Conservation (phyloP, 2,797 vertebrate species). For the Chaetodon trifasciatus region DNA sequence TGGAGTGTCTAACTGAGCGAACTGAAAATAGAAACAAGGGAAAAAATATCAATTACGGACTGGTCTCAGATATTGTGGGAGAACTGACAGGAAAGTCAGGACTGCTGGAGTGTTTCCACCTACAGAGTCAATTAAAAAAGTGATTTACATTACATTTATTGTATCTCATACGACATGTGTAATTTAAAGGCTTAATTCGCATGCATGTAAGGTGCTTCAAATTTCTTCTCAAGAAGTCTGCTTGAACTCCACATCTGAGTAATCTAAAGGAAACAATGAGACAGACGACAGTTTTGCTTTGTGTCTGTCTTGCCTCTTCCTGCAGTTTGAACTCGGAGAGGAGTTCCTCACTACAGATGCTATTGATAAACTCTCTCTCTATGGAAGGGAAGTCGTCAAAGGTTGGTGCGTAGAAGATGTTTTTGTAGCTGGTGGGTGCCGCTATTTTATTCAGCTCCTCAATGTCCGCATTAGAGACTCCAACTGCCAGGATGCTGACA, state of each 20-base stretch:
- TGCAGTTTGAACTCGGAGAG: slow-evolving; percentile 74
- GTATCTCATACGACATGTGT: neutral
- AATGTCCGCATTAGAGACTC: slow-evolving; percentile 87
- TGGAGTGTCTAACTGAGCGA: slow-evolving; percentile 82
- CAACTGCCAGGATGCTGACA: slow-evolving; percentile 88
- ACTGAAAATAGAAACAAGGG: slow-evolving; percentile 55
- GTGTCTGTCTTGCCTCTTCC: slow-evolving; percentile 75
- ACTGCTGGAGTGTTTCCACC: slow-evolving; percentile 13
- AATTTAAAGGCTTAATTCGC: too few species aligned
- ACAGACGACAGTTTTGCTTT: neutral
- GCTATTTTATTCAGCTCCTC: slow-evolving; percentile 87
- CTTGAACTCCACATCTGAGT: neutral
- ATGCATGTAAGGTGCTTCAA: too few species aligned
- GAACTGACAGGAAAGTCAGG: slow-evolving; percentile 25
- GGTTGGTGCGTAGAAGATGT: slow-evolving; percentile 88
- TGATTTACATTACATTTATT: neutral
- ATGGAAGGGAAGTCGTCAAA: slow-evolving; percentile 90
- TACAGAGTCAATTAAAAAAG: slow-evolving; percentile 34
- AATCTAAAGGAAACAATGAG: neutral
- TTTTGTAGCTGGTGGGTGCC: slow-evolving; percentile 86
- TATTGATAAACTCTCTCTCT: slow-evolving; percentile 88
- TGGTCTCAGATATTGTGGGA: neutral
- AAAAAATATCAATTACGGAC: neutral
- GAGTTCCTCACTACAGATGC: slow-evolving; percentile 85
- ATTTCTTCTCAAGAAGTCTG: neutral